These are phyloP conservation scores for Pherbina coryleti DNA, from an alignment of 2,888 invertebrate species.

Conservation along the genomic window DNA sequence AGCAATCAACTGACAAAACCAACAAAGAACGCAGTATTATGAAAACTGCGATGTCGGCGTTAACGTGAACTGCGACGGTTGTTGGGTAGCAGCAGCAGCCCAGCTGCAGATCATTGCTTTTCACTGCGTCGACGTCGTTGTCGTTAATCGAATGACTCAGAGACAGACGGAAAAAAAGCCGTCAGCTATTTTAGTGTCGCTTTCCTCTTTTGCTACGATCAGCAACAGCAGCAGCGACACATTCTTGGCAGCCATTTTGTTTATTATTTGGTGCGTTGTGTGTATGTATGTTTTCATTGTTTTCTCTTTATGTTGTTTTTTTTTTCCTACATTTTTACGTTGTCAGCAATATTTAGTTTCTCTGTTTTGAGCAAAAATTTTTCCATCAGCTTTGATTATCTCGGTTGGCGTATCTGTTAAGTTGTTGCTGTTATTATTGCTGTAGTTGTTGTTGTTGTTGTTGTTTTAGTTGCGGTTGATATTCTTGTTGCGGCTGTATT, in stretches of 20 bases:
- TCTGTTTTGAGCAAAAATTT: slow-evolving; percentile 11
- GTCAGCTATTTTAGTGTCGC: neutral
- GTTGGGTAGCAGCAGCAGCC: too few species aligned
- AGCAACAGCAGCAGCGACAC: neutral
- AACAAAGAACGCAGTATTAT: neutral
- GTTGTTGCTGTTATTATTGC: neutral
- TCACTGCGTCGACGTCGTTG: too few species aligned
- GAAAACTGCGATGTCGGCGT: neutral
- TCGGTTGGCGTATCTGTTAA: slow-evolving; percentile 11
- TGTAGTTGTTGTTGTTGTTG: neutral
- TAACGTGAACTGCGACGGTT: neutral
- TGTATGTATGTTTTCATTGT: neutral
- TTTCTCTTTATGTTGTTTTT: neutral
- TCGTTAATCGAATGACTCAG: too few species aligned
- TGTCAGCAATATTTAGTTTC: neutral
- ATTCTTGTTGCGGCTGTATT: neutral
- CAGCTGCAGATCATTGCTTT: too few species aligned
- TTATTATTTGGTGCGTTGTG: neutral
- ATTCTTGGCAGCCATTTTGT: slow-evolving; percentile 6
- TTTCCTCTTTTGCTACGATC: neutral
- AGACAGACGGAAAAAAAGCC: neutral
- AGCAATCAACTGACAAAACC: neutral
- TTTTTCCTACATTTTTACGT: neutral
- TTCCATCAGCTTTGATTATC: slow-evolving; percentile 17
- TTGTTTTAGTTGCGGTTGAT: neutral